A percentile compares a stretch with the other conserved stretches of the same genome.
phyloP scores from a whole-genome alignment of 1,140 invertebrate species.

The Bombus picipes region DNA sequence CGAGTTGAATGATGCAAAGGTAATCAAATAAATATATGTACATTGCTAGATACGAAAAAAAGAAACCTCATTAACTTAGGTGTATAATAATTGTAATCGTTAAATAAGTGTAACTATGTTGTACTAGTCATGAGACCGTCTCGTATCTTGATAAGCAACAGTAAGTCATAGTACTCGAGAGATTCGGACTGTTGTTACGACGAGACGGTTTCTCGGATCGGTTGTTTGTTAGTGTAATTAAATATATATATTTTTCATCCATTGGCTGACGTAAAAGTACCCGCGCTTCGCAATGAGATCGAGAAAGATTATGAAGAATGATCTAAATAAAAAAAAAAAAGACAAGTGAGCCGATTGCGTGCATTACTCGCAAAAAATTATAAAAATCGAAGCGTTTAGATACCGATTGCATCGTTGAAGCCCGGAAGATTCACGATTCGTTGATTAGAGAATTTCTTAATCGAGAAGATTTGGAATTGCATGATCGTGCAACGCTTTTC shows the following conservation, averaged over 20 bases:
- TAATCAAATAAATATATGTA: slow-evolving; percentile 70
- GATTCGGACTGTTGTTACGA: background rate
- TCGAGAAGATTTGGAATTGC: background rate
- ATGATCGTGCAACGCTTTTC: slow-evolving; percentile 14
- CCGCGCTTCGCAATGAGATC: slow-evolving; percentile 33
- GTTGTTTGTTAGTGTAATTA: slow-evolving; percentile 40
- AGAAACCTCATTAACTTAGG: slow-evolving; percentile 62
- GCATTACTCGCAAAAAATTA: too few relatives aligned
- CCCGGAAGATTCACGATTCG: slow-evolving; percentile 1
- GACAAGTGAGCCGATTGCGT: too few relatives aligned
- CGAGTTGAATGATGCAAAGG: slow-evolving; percentile 50
- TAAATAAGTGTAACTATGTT: slow-evolving; percentile 63
- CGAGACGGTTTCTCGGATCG: background rate
- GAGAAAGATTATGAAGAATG: background rate
- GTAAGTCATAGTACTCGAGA: background rate
- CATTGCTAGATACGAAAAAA: slow-evolving; percentile 51
- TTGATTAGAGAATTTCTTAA: background rate
- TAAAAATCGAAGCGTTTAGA: background rate
- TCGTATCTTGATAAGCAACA: background rate
- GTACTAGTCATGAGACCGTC: slow-evolving; percentile 46
- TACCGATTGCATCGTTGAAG: slow-evolving; percentile 25
- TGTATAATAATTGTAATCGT: slow-evolving; percentile 61
- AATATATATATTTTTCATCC: slow-evolving; percentile 37
- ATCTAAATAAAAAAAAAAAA: background rate
- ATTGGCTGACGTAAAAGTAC: slow-evolving; percentile 24